A percentile compares a stretch with the other conserved stretches of the same genome.
These are phyloP conservation scores for Aphodius sticticus DNA, from an alignment of 2,888 invertebrate species.

Conservation along the genomic window DNA sequence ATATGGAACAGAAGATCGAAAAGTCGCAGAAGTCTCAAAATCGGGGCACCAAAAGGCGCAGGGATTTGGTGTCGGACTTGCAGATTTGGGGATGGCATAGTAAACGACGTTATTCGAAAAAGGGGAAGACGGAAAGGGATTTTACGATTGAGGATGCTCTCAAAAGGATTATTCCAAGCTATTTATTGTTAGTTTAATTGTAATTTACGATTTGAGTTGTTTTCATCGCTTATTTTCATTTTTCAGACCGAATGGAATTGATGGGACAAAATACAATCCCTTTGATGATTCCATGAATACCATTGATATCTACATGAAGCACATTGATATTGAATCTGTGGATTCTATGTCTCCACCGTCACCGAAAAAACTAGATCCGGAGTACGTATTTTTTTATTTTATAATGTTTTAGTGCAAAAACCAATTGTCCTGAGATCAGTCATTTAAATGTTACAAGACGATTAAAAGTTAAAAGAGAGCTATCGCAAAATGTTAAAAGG, in stretches of 20 bases:
- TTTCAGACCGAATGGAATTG: conserved; percentile 52
- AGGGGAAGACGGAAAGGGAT: conserved; percentile 66
- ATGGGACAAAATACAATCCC: conserved; percentile 38
- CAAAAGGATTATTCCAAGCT: conserved; percentile 70
- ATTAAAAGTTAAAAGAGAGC: too few species aligned
- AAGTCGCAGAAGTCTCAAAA: conserved; percentile 48
- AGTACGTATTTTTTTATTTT: conserved; percentile 17
- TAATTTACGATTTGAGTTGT: background rate
- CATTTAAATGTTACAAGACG: too few species aligned
- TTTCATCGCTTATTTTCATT: conserved; percentile 28
- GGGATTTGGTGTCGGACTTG: conserved; percentile 75
- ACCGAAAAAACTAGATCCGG: conserved; percentile 33
- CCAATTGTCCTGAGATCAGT: too few species aligned
- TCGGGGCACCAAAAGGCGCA: conserved; percentile 65
- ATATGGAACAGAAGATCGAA: conserved; percentile 48
- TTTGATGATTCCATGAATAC: conserved; percentile 69
- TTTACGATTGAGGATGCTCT: conserved; percentile 74
- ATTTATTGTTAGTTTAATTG: conserved; percentile 61
- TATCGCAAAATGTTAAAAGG: too few species aligned
- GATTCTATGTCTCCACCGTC: conserved; percentile 52
- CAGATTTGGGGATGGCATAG: conserved; percentile 83
- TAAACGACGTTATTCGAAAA: conserved; percentile 65
- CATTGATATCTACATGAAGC: conserved; percentile 69
- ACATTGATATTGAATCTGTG: conserved; percentile 62
- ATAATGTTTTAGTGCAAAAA: background rate